Evolutionary conservation across 2,797 vertebrate genomes (phyloP), one percentile per base, ranked within the genome.

Genomic region (Falco peregrinus): DNA sequence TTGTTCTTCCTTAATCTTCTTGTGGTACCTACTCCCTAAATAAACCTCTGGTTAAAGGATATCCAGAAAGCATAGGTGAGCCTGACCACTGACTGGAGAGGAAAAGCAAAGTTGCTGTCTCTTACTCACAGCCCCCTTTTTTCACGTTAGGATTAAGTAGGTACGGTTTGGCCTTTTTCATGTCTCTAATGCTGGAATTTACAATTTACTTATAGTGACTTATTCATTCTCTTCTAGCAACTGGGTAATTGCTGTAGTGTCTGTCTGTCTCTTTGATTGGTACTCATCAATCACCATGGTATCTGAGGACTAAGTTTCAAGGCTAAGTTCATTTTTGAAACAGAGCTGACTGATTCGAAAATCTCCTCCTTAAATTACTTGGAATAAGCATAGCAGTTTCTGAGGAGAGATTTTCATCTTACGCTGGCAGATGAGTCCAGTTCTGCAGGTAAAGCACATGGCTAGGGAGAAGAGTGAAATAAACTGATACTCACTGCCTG

Each of bases 391-490:
- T 6, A 76, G 70, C 69, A 81, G 43, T 82, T 96, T 96, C 77
- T 94, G 80, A 91, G 73, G 65, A 65, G 77, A 82, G 43, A 73
- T 90, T 87, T 88, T 84, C 83, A 93, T 39, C 56, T 91, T 84
- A 56, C 37, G 17, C 41, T 86, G 70, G 65, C 79, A 95, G 76
- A 88, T 37, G 39, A 94, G 28, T 35, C 48, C 60, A 85, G 53
- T 75, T 88, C 69, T 94, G 71, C 41, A 94, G 94, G 84, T 96
- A 88, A 93, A 95, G 89, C 59, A 90, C 69, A 63, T 76, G 77
- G 81, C 80, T 79, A 43, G 69, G 87, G 85, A 91, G 83, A 91
- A 56, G 39, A 84, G 50, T 64, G 92, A 94, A 91, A 92, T 47
- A 81, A 92, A 79, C 76, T 61, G 73, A 86, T 78, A 61, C 50